These are phyloP conservation scores for Sylvicapra grimmia DNA, from an alignment of 2,113 vertebrate genomes.

Conservation along the genomic window DNA sequence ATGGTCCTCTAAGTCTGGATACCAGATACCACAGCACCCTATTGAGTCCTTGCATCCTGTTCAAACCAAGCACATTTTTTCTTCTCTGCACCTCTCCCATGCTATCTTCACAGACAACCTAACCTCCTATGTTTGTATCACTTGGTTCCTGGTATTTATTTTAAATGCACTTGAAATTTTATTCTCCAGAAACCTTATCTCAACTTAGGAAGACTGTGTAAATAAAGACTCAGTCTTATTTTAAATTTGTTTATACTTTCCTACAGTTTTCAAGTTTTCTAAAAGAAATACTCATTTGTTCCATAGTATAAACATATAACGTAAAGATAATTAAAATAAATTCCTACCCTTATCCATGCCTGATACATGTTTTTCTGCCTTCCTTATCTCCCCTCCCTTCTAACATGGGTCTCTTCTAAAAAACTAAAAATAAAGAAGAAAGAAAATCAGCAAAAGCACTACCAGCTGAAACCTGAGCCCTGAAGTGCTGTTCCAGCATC, in stretches of 20 bases:
- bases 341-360: neutral
- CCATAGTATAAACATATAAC: neutral
- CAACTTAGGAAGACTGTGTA: neutral
- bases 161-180: slow-evolving; percentile 31
- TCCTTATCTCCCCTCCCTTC: neutral
- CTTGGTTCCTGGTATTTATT: neutral
- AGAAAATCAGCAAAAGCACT: neutral
- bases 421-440: neutral
- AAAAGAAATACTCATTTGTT: neutral
- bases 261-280: neutral
- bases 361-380: neutral
- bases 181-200: neutral
- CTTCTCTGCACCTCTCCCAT: neutral
- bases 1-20: neutral
- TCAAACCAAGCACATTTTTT: neutral
- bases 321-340: slow-evolving; percentile 20
- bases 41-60: neutral
- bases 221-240: neutral
- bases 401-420: neutral
- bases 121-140: neutral
- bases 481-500: neutral
- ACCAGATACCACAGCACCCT: neutral
- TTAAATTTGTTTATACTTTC: neutral
- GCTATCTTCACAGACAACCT: neutral
- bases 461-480: neutral